phyloP scores from a whole-genome alignment of 2,888 invertebrate species.

The Aromia moschata region DNA sequence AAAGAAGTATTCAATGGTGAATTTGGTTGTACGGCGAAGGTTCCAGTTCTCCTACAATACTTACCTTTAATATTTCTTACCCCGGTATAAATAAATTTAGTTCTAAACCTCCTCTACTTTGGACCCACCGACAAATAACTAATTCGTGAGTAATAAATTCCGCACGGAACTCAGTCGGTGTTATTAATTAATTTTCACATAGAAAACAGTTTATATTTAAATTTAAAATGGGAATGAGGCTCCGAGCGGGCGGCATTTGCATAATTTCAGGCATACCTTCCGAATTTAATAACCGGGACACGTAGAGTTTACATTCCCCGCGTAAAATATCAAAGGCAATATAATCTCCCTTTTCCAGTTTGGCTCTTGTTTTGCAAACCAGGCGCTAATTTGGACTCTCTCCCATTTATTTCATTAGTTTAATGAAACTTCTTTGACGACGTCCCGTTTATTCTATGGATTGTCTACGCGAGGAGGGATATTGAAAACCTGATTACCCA shows the following conservation, averaged over 20 bases:
- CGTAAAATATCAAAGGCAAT: constrained; percentile 53
- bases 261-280: constrained; percentile 50
- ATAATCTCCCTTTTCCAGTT: constrained; percentile 51
- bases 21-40: too few relatives aligned
- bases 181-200: constrained; percentile 25
- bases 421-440: constrained; percentile 57
- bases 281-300: constrained; percentile 55
- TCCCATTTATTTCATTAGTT: constrained; percentile 58
- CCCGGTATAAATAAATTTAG: not conserved
- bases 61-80: too few relatives aligned
- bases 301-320: constrained; percentile 52
- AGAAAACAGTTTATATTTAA: constrained; percentile 26
- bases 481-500: constrained; percentile 16
- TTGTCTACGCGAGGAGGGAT: constrained; percentile 41
- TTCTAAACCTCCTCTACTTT: not conserved
- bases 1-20: too few relatives aligned
- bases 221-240: constrained; percentile 21
- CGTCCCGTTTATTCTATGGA: constrained; percentile 50
- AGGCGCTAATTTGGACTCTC: constrained; percentile 49
- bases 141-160: constrained; percentile 20
- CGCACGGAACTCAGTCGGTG: not conserved
- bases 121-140: not conserved
- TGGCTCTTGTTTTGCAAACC: constrained; percentile 56
- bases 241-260: constrained; percentile 43
- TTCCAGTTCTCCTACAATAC: too few relatives aligned